Conservation (phyloP, 2,113 vertebrate species). For the Pundamilia nyererei region DNA sequence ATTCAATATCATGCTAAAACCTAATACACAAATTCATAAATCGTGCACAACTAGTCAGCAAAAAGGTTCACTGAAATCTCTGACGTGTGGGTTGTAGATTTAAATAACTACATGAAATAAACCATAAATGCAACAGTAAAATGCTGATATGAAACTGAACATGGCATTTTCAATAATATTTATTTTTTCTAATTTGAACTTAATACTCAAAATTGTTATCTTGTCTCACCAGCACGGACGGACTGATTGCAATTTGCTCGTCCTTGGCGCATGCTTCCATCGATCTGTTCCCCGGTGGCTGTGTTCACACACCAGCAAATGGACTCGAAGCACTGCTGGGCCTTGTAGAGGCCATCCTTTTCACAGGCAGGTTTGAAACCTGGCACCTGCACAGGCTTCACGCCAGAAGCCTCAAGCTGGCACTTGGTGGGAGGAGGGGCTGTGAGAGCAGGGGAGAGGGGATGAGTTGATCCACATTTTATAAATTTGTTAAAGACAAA, state of each 20-base stretch:
- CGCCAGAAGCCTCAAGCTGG: slow-evolving; percentile 3
- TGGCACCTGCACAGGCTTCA: neutral
- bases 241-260: neutral
- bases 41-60: neutral
- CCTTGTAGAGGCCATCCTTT: slow-evolving; percentile 1
- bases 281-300: neutral
- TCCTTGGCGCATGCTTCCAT: accelerated
- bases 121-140: neutral
- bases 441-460: neutral
- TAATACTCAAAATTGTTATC: neutral
- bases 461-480: neutral
- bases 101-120: neutral
- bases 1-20: neutral
- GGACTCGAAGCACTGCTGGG: neutral
- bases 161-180: neutral
- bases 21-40: neutral
- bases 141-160: neutral
- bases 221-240: neutral
- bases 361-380: slow-evolving; percentile 24
- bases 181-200: neutral
- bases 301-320: slow-evolving; percentile 51
- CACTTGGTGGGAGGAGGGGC: slow-evolving; percentile 6
- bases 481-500: neutral
- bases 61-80: neutral
- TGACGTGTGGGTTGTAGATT: neutral